phyloP scores from a whole-genome alignment of 2,113 vertebrate species.

The Hirundichthys speculiger region DNA sequence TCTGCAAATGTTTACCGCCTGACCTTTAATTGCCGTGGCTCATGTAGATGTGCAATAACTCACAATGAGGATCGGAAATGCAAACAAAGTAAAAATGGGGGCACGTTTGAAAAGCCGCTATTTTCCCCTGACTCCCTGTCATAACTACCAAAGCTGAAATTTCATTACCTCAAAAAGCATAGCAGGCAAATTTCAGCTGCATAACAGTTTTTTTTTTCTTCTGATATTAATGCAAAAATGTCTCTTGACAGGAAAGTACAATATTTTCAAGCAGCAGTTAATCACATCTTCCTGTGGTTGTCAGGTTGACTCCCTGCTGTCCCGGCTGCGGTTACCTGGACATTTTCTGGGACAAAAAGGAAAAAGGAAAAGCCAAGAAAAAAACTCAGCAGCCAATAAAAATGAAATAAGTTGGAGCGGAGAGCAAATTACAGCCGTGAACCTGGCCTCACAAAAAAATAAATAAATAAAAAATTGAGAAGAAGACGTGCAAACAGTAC shows the following conservation, averaged over 20 bases:
- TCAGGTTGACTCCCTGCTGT: constrained; percentile 14
- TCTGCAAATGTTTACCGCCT: constrained; percentile 59
- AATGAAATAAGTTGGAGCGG: constrained; percentile 18
- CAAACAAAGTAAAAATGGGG: constrained; percentile 47
- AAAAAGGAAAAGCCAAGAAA: no score
- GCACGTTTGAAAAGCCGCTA: constrained; percentile 42
- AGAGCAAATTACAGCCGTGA: constrained; percentile 46
- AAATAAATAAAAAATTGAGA: no score
- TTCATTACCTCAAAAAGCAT: constrained; percentile 45
- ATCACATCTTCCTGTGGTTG: constrained; percentile 33
- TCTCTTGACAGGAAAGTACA: constrained; percentile 40
- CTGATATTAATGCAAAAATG: constrained; percentile 29
- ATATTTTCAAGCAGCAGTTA: constrained; percentile 32
- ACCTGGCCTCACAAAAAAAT: constrained; percentile 31
- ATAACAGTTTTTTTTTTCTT: constrained; percentile 15
- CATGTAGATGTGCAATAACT: constrained; percentile 56
- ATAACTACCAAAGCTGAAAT: constrained; percentile 28
- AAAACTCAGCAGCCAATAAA: not conserved
- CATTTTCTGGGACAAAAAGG: constrained; percentile 7
- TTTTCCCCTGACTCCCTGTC: constrained; percentile 26
- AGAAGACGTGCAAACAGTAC: constrained; percentile 61
- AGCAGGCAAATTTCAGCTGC: constrained; percentile 40
- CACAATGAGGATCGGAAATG: constrained; percentile 60
- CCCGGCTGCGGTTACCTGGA: constrained; percentile 6
- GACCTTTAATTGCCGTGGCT: constrained; percentile 59